Evolutionary conservation across 2,113 vertebrate species (phyloP), one percentile per base, ranked within the genome.

Genomic region (Nyctibius bracteatus): DNA sequence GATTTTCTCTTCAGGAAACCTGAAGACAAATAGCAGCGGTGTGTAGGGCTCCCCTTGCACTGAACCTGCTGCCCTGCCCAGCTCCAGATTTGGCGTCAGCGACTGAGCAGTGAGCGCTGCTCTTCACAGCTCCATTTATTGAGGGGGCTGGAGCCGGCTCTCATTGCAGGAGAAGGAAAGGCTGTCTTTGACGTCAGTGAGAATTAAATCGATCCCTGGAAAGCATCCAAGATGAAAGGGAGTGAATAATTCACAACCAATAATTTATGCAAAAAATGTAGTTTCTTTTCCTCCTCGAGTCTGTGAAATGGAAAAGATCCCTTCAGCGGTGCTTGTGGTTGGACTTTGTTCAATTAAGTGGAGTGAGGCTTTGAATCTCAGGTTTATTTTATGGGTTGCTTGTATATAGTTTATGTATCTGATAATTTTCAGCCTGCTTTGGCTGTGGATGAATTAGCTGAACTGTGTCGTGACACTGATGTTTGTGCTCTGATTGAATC

Each of bases 81-180:
- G 41, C 77, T 66, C 61, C 5, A 22, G 30, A 2, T 23, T 2
- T 3, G 3, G 16, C 44, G 3, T 23, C 35, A 2, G 0, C 2
- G 20, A 0, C 2, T 12, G 16, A 9, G 9, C 22, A 3, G 31
- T 2, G 49, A 61, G 43, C 3, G 5, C 35, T 51, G 67, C 63
- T 27, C 58, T 8, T 13, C 41, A 5, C 49, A 35, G 3, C 46
- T 13, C 33, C n/a, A 23, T 6, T 14, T 17, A 11, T 2, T 0
- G 18, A 7, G 37, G 39, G 46, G 16, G 44, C 16, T 0, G 0
- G 74, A 24, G 17, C 41, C 5, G 1, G 25, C 17, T 37, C 52
- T 30, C 0, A 0, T 10, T 14, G 63, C 5, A 54, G 72, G 47
- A 16, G 25, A 30, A 25, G 41, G 9, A 39, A 23, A 49, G 78